Base-by-base conservation (phyloP, 2,888 invertebrate species). In the Micoletzkya japonica region DNA sequence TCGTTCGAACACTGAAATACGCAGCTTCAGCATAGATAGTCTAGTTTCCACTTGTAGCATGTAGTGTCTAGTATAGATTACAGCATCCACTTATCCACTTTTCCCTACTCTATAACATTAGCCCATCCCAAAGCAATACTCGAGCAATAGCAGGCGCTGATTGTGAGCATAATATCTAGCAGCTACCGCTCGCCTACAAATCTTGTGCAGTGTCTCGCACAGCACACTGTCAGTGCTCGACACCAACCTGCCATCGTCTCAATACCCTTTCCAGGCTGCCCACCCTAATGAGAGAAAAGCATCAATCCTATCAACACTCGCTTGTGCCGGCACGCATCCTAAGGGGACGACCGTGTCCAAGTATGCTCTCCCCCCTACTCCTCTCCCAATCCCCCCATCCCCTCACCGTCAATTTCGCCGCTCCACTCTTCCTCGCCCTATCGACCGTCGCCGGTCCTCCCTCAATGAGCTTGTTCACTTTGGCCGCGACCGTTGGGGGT, bases 391-490 rank as follows among this genome's bases (percentile, higher is more conserved):
- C n/a, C n/a, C n/a, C n/a, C n/a, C n/a, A n/a, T n/a, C n/a, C n/a
- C n/a, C 63, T 34, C 30, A 66, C 66, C 56, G 44, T 39, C 28
- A 64, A 36, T 30, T 66, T 66, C 54, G 30, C 49, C 28, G 49
- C 66, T 24, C 39, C 54, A n/a, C 37, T 60, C 44, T 56, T 57
- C 37, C 70, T 39, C 34, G 10, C 4, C 34, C 28, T 57, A 14
- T 6, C 36, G 4, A 28, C n/a, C 7, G 49, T 24, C n/a, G 36
- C 26, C 20, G 70, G 59, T 30, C 59, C 59, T 60, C 70, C 70
- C 32, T 70, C 52, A 63, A 84, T 84, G 32, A 84, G 82, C 72
- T 77, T 80, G 66, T 84, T 81, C 61, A 84, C 82, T 76, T 82
- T 84, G 10, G 82, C 82, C 0, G 79, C 76, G 7, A 84, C 82